Base-by-base conservation (phyloP, 1,140 invertebrate genomes). In the Diabrotica virgifera region DNA sequence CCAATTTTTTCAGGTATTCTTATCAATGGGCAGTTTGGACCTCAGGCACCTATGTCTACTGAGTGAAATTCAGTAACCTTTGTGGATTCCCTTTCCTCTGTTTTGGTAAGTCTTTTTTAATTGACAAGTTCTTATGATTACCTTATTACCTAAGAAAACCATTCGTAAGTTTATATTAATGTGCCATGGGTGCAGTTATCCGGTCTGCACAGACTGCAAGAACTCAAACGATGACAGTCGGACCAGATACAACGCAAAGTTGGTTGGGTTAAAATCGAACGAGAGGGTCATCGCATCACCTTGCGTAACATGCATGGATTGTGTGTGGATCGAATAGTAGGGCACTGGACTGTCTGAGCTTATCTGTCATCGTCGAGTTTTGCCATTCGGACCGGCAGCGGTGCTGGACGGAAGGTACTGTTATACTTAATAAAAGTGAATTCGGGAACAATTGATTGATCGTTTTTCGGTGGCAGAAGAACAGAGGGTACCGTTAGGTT, bases 281-380 rank as follows among this genome's bases (percentile, higher is more conserved):
- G 54, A 24, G 53, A 66, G 65, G 65, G 65, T 62, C 65, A 66
- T 62, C 65, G 38, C 56, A 50, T 59, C 54, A 66, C 65, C 65
- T 66, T 62, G 59, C 65, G 50, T 59, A 52, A 61, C 59, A 52
- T 40, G 38, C 54, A 52, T 24, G 13, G 57, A 12, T 9, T 9
- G n/a, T 50, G 9, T 9, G n/a, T 50, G 9, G n/a, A 12, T 9
- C 53, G 5, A 9, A 14, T 14, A 55, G 36, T 55, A 55, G 53
- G 53, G 53, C 53, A 55, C 53, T 55, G 53, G 53, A 55, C 53
- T 55, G 10, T 24, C 24, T 24, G 24, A 24, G 24, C 24, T 24
- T 24, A 24, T 24, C 24, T 24, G 24, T 24, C 24, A 24, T 24
- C 24, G 24, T 24, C 24, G 24, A 24, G 24, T 24, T 24, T 24